Evolutionary conservation across 2,888 invertebrate species (phyloP), one percentile per base, ranked within the genome.

Genomic region (Tenthredo distinguenda): DNA sequence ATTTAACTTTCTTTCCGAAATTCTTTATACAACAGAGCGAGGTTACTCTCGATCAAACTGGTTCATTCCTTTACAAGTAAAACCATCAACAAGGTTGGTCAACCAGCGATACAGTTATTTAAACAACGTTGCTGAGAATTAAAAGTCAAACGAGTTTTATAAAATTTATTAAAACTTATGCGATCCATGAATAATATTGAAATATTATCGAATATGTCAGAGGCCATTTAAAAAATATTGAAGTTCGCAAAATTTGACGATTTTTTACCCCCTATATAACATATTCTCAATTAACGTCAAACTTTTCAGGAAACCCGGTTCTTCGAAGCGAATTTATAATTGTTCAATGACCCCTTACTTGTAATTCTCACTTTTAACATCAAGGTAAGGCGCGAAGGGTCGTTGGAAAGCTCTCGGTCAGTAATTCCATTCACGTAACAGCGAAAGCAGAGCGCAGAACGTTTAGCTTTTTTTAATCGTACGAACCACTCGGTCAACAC

Each of bases 1-100:
- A 90, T 89, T 87, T 88, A 90, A 92, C 92, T 92, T 92, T 92
- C 92, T 88, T 92, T 92, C 92, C 92, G 92, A 92, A 90, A 91
- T 91, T 90, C 87, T 55, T 18, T 55, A 10, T 21, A 9, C 21
- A 12, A 74, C 26, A 26, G 47, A 31, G 4, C 34, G 72, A 43
- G 40, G 18, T 55, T 55, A 18, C 50, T 77, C 55, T 55, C 34
- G 77, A 37, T 77, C 7, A 34, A 55, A 77, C 77, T 77, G 50
- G 77, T 31, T 77, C 21, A 34, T 1, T 77, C 34, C 77, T 50
- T 76, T 37, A 10, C 77, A 40, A 55, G 77, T 55, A 4, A 55
- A 55, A 55, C 77, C 10, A 77, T 77, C 77, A 50, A n/a, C 77
- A 77, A 77, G 77, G 77, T 77, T 77, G 77, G 55, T 74, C n/a